A percentile compares a stretch with the other conserved stretches of the same genome.
These are phyloP conservation scores for Sipha flava DNA, from an alignment of 1,140 invertebrate genomes.

Conservation along the genomic window DNA sequence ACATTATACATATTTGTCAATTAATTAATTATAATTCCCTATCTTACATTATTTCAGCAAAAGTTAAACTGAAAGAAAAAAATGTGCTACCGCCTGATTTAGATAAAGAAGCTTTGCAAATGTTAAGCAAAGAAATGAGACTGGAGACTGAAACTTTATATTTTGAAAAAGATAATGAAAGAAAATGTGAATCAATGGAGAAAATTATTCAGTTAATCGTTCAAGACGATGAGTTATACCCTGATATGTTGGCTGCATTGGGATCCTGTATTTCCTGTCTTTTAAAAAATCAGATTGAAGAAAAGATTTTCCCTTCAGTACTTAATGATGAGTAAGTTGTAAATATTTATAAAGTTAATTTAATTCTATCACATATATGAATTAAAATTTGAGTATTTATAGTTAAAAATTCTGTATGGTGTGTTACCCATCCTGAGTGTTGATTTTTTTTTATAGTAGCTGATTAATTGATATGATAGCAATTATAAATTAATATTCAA, in stretches of 20 bases:
- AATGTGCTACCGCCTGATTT: slow-evolving; percentile 5
- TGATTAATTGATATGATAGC: too few relatives aligned
- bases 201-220: slow-evolving; percentile 58
- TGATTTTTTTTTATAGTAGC: too few relatives aligned
- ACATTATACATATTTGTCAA: not conserved
- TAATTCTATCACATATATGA: not conserved
- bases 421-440: too few relatives aligned
- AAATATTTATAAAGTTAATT: not conserved
- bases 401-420: not conserved
- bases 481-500: too few relatives aligned
- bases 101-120: slow-evolving; percentile 26
- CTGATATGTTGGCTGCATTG: slow-evolving; percentile 51
- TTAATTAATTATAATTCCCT: not conserved
- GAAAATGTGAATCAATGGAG: slow-evolving; percentile 59
- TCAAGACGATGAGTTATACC: slow-evolving; percentile 54
- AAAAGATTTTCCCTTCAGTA: slow-evolving; percentile 48
- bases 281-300: slow-evolving; percentile 48
- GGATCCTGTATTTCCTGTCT: slow-evolving; percentile 48
- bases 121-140: slow-evolving; percentile 25
- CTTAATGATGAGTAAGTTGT: slow-evolving; percentile 39
- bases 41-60: not conserved
- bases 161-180: slow-evolving; percentile 35
- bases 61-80: slow-evolving; percentile 33
- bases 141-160: slow-evolving; percentile 6
- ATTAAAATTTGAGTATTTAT: not conserved